These are phyloP conservation scores for Choristoneura fumiferana DNA, from an alignment of 1,140 invertebrate genomes.

Conservation along the genomic window DNA sequence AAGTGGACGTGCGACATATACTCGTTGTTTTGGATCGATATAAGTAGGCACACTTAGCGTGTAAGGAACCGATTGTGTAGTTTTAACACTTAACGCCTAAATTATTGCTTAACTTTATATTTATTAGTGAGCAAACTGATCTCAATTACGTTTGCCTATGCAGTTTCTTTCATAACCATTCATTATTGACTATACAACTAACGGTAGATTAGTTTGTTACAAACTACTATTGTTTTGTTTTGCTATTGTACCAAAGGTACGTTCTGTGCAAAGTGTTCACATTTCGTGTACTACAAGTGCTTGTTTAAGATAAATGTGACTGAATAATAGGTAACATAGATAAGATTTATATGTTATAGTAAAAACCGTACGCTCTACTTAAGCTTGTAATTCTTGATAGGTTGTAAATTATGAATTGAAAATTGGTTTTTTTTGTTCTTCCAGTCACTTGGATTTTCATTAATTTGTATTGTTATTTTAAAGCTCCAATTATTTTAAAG, in stretches of 20 bases:
- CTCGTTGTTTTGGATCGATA: neutral
- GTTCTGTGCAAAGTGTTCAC: constrained; percentile 47
- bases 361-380: constrained; percentile 21
- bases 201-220: constrained; percentile 5
- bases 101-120: constrained; percentile 7
- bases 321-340: constrained; percentile 63
- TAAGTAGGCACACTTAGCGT: neutral
- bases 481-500: no score
- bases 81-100: constrained; percentile 1
- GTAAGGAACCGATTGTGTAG: constrained; percentile 2
- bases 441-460: no score
- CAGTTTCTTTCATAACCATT: neutral
- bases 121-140: neutral
- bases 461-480: no score
- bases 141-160: neutral
- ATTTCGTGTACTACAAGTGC: constrained; percentile 47
- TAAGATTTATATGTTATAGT: constrained; percentile 31
- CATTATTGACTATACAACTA: no score
- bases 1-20: neutral
- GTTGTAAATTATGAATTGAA: no score
- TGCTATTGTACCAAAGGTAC: constrained; percentile 9
- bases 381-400: constrained; percentile 34
- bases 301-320: constrained; percentile 67
- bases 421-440: no score
- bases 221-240: neutral